These are phyloP conservation scores for Cynocephalus volans DNA, from an alignment of 2,113 vertebrate genomes.

Conservation along the genomic window DNA sequence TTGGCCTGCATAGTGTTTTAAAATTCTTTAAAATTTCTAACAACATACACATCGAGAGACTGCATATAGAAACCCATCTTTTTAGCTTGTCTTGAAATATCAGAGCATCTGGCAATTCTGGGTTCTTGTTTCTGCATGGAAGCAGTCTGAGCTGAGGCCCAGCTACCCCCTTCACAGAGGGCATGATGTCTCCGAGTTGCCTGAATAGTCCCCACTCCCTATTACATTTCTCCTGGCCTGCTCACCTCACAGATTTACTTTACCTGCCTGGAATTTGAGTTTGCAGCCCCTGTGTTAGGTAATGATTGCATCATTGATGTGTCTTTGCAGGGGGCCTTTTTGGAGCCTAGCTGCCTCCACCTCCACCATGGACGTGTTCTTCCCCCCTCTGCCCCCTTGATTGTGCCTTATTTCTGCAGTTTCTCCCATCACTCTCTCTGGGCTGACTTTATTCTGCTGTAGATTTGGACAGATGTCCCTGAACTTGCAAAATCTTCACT, in stretches of 20 bases:
- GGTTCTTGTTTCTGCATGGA: background rate
- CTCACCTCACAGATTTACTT: background rate
- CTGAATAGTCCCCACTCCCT: background rate
- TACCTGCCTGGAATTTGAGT: background rate
- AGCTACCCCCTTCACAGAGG: background rate
- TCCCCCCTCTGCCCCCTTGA: background rate
- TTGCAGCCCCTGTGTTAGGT: no score
- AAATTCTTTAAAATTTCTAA: conserved; percentile 70
- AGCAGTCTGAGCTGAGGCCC: background rate
- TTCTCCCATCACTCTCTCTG: no score
- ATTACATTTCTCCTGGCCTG: background rate
- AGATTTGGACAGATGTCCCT: background rate
- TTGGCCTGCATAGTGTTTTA: conserved; percentile 72
- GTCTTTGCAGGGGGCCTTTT: background rate
- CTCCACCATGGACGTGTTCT: rapidly evolving
- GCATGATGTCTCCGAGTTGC: background rate
- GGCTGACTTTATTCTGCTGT: background rate
- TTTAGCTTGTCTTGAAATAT: conserved; percentile 53
- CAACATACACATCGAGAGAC: conserved; percentile 59
- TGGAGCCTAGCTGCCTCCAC: background rate
- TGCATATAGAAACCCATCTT: conserved; percentile 47
- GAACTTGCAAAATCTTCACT: background rate
- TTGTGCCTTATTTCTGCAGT: background rate
- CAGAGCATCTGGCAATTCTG: conserved; percentile 54
- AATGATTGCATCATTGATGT: background rate